Conservation (phyloP, 2,113 vertebrate species). For the Ciconia stormi region DNA sequence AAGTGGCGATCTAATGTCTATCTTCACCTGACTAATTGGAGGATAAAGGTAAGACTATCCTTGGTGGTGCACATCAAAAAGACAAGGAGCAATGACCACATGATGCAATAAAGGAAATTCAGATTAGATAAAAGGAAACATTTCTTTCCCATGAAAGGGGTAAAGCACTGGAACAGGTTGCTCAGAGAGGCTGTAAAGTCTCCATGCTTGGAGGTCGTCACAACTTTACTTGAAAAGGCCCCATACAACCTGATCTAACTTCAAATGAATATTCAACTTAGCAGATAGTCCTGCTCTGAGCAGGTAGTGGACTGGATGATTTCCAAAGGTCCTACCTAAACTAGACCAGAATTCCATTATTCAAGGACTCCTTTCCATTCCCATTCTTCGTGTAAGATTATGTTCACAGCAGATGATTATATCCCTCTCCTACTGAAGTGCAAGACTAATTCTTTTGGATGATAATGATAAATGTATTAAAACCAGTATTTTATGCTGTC, state of each 20-base stretch:
- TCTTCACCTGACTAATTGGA: neutral
- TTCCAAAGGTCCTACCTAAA: neutral
- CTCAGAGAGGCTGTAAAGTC: neutral
- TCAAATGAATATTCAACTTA: neutral
- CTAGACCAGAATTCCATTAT: neutral
- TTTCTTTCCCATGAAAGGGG: rapidly evolving
- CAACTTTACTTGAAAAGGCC: neutral
- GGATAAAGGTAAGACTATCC: neutral
- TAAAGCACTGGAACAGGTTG: neutral
- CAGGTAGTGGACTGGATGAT: neutral
- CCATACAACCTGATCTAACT: neutral
- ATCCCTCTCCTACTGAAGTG: neutral
- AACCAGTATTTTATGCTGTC: neutral
- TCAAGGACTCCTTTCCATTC: neutral
- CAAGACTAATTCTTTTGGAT: neutral
- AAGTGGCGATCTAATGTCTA: neutral
- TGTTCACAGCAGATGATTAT: neutral
- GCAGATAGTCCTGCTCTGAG: neutral
- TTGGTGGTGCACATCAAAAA: neutral
- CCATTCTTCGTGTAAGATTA: neutral
- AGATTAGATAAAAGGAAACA: neutral
- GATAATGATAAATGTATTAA: neutral
- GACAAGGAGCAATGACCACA: neutral
- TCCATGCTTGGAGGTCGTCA: neutral
- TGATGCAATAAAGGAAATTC: neutral